Base-by-base conservation (phyloP, 2,113 vertebrate genomes). In the Odontophorus gujanensis region DNA sequence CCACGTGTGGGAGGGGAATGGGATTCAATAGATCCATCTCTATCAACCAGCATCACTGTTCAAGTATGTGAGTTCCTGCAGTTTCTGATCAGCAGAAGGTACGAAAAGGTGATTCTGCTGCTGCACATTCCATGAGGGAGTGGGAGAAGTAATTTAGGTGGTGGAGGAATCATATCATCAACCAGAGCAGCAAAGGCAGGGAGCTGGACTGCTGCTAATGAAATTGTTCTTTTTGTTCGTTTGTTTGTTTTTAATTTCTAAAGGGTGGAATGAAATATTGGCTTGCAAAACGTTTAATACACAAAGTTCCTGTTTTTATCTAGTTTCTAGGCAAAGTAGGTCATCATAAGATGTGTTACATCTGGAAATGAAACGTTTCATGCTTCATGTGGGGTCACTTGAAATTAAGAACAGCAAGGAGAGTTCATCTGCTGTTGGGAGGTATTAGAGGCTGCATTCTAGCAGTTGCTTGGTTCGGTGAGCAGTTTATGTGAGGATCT, bases 321-420 rank as follows among this genome's bases (percentile, higher is more conserved):
- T 55, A 21, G 20, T 58, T 90, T 58, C 22, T 87, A 34, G 32
- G 21, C 22, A 38, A 48, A 36, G 43, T 53, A 72, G 15, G 25
- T 67, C 61, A 78, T 11, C 1, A 2, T 0, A 51, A 47, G 15
- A n/a, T 1, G 1, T 34, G 17, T 51, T 80, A 25, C 28, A 68
- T 76, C 18, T 73, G 6, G 4, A 76, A 84, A 79, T 36, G 8
- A 81, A 84, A 42, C 1, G 6, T 77, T 51, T 57, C 1, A 1
- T 72, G 40, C 22, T 79, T 75, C 68, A 9, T 80, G 42, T 18
- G n/a, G 13, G 24, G n/a, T 45, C 63, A 21, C 34, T 81, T 22
- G 40, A 74, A 65, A 25, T 43, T 57, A 48, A 50, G 57, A 74
- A 42, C 0, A 1, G 59, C 67, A 62, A 66, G 17, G 12, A 58